Conservation (phyloP, 2,797 vertebrate species). For the Chloroceryle inda region DNA sequence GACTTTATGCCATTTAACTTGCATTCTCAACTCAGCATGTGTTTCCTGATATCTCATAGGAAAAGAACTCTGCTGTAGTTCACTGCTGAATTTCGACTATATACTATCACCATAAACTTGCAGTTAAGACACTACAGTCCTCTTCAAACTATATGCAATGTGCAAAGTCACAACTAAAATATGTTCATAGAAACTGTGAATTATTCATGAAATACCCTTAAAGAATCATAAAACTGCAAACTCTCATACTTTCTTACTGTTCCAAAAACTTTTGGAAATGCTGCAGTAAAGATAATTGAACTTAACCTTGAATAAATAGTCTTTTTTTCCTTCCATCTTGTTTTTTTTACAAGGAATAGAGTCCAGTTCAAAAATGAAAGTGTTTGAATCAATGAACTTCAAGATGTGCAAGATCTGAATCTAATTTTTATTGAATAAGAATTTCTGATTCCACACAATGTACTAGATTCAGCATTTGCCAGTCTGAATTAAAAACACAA, state of each 20-base stretch:
- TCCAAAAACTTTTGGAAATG: not conserved
- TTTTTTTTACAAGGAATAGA: not conserved
- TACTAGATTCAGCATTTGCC: not conserved
- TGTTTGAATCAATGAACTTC: not conserved
- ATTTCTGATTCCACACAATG: not conserved
- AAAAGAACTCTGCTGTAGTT: not conserved
- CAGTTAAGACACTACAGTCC: not conserved
- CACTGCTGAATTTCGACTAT: conserved; percentile 9
- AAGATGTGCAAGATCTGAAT: not conserved
- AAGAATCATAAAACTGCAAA: not conserved
- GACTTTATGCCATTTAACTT: conserved; percentile 14
- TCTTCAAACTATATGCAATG: not conserved
- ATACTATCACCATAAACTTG: not conserved
- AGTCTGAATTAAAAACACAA: not conserved
- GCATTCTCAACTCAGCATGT: not conserved
- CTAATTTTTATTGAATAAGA: not conserved
- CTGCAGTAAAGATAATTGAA: not conserved
- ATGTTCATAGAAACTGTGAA: not conserved
- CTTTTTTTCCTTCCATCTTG: not conserved
- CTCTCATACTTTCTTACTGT: not conserved
- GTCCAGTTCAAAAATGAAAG: not conserved
- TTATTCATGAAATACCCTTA: conserved; percentile 18
- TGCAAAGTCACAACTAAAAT: not conserved
- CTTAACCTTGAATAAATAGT: not conserved
- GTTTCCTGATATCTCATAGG: not conserved